Conservation (phyloP, 2,113 vertebrate species). For the Colossoma macropomum region DNA sequence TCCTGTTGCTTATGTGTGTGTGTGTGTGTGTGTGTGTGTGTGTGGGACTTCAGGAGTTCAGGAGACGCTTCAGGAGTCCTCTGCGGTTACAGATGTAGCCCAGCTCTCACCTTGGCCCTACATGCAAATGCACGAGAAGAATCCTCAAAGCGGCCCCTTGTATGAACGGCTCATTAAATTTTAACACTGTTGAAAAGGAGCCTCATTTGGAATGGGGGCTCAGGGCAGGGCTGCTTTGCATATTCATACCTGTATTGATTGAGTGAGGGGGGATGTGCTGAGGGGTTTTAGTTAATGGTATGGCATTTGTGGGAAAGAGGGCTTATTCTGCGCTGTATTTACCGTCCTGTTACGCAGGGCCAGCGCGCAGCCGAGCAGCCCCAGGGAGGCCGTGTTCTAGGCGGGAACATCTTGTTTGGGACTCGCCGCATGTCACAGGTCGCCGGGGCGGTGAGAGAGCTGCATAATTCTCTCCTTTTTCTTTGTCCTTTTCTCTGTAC, state of each 20-base stretch:
- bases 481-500: neutral
- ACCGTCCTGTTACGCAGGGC: slow-evolving; percentile 30
- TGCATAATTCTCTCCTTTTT: slow-evolving; percentile 29
- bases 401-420: slow-evolving; percentile 48
- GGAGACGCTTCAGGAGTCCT: slow-evolving; percentile 28
- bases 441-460: slow-evolving; percentile 19
- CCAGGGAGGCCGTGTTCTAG: slow-evolving; percentile 46
- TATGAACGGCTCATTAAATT: slow-evolving; percentile 55
- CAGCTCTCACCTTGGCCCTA: slow-evolving; percentile 49
- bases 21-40: neutral
- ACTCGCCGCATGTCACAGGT: slow-evolving; percentile 31
- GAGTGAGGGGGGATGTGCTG: slow-evolving; percentile 25
- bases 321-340: slow-evolving; percentile 51
- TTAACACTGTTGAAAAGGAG: slow-evolving; percentile 51
- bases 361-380: slow-evolving; percentile 6
- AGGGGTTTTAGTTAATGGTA: slow-evolving; percentile 27
- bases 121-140: slow-evolving; percentile 49
- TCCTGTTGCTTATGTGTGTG: slow-evolving; percentile 40
- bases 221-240: slow-evolving; percentile 56
- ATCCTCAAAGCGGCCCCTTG: slow-evolving; percentile 22
- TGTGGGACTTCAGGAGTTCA: neutral
- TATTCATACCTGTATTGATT: slow-evolving; percentile 56
- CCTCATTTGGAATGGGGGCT: slow-evolving; percentile 40
- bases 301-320: neutral
- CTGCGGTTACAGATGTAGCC: slow-evolving; percentile 36